phyloP scores from a whole-genome alignment of 2,113 vertebrate species.

The Cricetomys ansorgei region DNA sequence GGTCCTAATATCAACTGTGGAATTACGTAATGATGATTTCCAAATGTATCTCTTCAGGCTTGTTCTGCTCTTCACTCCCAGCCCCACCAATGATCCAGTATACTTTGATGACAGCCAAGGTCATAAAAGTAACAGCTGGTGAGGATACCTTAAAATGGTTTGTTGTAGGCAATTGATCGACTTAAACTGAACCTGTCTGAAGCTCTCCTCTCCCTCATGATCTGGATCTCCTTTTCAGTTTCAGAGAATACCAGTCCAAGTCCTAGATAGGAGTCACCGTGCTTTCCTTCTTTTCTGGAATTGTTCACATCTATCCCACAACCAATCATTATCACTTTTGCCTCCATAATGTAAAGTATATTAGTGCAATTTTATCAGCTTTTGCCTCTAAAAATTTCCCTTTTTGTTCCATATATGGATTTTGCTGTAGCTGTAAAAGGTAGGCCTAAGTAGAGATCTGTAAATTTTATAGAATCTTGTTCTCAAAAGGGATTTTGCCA shows the following conservation, averaged over 20 bases:
- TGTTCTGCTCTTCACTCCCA: too few species aligned
- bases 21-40: neutral
- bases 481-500: too few species aligned
- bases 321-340: neutral
- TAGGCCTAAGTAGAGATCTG: neutral
- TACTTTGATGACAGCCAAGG: neutral
- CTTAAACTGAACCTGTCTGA: neutral
- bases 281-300: neutral
- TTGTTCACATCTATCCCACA: neutral
- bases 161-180: neutral
- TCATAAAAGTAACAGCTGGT: too few species aligned
- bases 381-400: neutral
- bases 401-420: neutral
- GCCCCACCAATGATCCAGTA: neutral
- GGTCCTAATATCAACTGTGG: neutral
- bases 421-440: neutral
- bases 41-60: neutral
- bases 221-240: neutral
- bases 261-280: neutral
- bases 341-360: neutral
- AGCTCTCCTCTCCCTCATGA: neutral
- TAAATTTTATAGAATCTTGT: neutral
- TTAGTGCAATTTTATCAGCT: neutral
- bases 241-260: neutral
- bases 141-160: neutral